Evolutionary conservation across 2,113 vertebrate species (phyloP).

Genomic region (Engystomops pustulosus): DNA sequence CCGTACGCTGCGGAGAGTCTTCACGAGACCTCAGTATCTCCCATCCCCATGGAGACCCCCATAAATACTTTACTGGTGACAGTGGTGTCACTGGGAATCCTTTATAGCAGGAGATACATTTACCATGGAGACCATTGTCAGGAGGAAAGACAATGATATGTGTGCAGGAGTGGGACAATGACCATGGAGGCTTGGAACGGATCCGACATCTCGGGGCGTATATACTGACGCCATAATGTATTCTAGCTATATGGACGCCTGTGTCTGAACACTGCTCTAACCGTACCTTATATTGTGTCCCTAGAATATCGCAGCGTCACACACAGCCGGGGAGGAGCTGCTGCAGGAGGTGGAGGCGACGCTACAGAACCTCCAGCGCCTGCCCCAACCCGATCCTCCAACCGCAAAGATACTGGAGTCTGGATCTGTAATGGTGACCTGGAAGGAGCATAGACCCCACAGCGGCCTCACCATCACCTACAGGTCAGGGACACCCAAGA

Average conservation of each 20-base stretch:
- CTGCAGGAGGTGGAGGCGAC: constrained; percentile 65
- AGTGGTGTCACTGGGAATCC: constrained; percentile 4
- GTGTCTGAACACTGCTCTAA: background rate
- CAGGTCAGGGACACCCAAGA: constrained; percentile 62
- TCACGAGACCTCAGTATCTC: background rate
- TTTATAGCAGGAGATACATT: background rate
- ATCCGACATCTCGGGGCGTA: background rate
- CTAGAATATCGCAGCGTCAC: constrained; percentile 59
- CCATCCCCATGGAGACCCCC: constrained; percentile 9
- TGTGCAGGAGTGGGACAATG: background rate
- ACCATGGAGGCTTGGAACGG: background rate
- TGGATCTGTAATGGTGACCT: constrained; percentile 59
- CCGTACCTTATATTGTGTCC: background rate
- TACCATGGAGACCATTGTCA: background rate
- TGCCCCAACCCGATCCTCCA: constrained; percentile 63
- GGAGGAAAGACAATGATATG: background rate
- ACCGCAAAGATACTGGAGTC: constrained; percentile 38
- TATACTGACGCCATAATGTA: background rate
- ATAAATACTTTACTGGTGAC: constrained; percentile 49
- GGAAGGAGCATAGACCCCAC: constrained; percentile 61
- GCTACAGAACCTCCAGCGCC: constrained; percentile 61
- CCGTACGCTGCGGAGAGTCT: background rate
- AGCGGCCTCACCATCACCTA: constrained; percentile 66
- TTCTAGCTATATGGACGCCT: background rate
- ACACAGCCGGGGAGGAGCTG: constrained; percentile 61